A percentile compares a stretch with the other conserved stretches of the same genome.
phyloP scores from a whole-genome alignment of 2,797 vertebrate species.

The Allobates femoralis region DNA sequence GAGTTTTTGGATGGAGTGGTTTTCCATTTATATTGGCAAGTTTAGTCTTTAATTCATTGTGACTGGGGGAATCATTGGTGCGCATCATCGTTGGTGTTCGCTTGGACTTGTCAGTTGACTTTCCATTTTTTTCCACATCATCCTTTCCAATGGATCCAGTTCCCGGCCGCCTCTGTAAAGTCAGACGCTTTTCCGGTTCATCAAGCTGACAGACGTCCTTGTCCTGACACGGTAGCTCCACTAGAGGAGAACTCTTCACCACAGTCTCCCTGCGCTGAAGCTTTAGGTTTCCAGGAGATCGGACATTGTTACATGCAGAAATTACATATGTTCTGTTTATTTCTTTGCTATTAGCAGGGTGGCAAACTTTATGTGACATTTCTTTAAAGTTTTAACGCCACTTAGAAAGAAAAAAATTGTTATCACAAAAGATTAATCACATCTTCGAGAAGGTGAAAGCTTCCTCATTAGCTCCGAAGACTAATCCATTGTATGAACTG shows the following conservation, averaged over 20 bases:
- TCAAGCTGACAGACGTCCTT: constrained; percentile 67
- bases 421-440: not conserved
- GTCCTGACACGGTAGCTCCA: constrained; percentile 62
- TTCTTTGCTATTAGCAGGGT: constrained; percentile 70
- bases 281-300: constrained; percentile 68
- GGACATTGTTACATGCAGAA: constrained; percentile 74
- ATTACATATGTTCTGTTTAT: constrained; percentile 84
- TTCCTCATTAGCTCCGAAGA: not conserved
- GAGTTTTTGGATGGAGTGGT: not conserved
- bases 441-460: not conserved
- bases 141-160: constrained; percentile 71
- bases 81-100: constrained; percentile 59
- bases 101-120: constrained; percentile 42
- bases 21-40: constrained; percentile 35
- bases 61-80: constrained; percentile 33
- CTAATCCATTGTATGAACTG: not conserved
- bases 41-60: constrained; percentile 61
- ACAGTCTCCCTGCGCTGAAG: constrained; percentile 81
- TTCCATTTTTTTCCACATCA: constrained; percentile 12
- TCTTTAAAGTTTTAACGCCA: not conserved
- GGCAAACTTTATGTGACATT: constrained; percentile 7
- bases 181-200: constrained; percentile 72
- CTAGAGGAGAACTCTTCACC: constrained; percentile 64
- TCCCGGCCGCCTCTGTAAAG: constrained; percentile 75
- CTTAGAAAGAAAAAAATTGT: not conserved